Conservation (phyloP, 2,113 vertebrate species). For the Corythornis vintsioides region DNA sequence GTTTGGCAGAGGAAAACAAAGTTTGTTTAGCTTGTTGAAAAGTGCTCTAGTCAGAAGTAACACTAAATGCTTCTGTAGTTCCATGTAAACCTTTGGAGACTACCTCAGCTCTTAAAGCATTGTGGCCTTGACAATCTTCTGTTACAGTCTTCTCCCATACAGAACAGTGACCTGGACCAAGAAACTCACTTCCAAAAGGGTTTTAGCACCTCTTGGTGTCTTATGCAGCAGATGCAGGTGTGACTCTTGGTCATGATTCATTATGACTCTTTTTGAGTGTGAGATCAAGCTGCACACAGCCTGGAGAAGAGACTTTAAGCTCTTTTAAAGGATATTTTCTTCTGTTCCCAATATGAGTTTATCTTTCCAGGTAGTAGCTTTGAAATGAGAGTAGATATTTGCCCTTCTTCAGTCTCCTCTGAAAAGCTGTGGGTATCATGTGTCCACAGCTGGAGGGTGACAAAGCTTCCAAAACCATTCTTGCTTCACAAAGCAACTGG, state of each 20-base stretch:
- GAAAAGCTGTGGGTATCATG: neutral
- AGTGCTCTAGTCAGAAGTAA: neutral
- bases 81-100: neutral
- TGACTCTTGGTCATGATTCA: neutral
- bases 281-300: neutral
- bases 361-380: neutral
- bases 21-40: neutral
- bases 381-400: neutral
- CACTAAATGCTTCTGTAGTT: neutral
- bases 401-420: neutral
- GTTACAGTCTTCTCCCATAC: neutral
- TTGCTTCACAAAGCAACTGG: neutral
- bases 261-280: neutral
- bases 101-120: neutral
- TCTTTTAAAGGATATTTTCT: neutral
- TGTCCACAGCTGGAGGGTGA: neutral
- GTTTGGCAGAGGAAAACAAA: neutral
- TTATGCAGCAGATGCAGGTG: neutral
- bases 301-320: neutral
- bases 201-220: neutral
- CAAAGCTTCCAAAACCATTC: conserved; percentile 12
- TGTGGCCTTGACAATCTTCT: neutral
- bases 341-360: neutral
- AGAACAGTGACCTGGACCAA: neutral
- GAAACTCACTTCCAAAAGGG: neutral